phyloP scores from a whole-genome alignment of 1,140 invertebrate species.

The Leptopilina boulardi region DNA sequence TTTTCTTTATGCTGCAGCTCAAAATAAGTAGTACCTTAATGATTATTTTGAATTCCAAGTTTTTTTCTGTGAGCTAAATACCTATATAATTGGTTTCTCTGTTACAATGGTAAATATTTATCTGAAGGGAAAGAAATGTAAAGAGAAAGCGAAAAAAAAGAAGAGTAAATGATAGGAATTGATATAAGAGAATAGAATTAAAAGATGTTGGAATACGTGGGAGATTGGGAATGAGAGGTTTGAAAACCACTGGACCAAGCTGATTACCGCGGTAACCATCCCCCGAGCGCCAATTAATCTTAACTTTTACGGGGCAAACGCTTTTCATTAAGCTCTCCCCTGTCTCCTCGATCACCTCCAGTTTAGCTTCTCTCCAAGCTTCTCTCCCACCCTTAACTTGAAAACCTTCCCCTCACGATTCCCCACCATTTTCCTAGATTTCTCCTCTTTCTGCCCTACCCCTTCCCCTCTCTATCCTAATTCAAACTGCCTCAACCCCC shows the following conservation, averaged over 20 bases:
- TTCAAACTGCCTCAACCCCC: conserved; percentile 42
- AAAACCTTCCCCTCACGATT: conserved; percentile 37
- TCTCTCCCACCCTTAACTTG: not conserved
- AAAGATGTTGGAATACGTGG: not conserved
- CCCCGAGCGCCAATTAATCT: conserved; percentile 75
- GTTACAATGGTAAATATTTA: conserved; percentile 13
- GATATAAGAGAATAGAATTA: not conserved
- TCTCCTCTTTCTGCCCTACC: conserved; percentile 48
- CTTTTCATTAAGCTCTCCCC: conserved; percentile 74
- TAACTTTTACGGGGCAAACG: conserved; percentile 76
- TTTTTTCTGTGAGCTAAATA: too few relatives aligned
- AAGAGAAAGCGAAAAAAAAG: not conserved
- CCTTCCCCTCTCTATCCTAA: conserved; percentile 37
- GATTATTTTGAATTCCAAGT: too few relatives aligned
- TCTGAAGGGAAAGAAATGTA: not conserved
- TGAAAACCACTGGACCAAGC: conserved; percentile 72
- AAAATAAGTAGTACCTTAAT: conserved; percentile 38
- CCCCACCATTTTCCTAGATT: conserved; percentile 47
- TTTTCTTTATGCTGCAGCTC: conserved; percentile 45
- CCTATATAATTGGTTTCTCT: too few relatives aligned
- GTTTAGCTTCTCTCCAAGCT: not conserved
- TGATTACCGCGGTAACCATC: conserved; percentile 75
- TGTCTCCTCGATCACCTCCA: conserved; percentile 43
- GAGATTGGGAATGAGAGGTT: conserved; percentile 53
- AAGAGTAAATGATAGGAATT: conserved; percentile 21